Conservation (phyloP, 2,888 invertebrate genomes). For the Deilephila elpenor region DNA sequence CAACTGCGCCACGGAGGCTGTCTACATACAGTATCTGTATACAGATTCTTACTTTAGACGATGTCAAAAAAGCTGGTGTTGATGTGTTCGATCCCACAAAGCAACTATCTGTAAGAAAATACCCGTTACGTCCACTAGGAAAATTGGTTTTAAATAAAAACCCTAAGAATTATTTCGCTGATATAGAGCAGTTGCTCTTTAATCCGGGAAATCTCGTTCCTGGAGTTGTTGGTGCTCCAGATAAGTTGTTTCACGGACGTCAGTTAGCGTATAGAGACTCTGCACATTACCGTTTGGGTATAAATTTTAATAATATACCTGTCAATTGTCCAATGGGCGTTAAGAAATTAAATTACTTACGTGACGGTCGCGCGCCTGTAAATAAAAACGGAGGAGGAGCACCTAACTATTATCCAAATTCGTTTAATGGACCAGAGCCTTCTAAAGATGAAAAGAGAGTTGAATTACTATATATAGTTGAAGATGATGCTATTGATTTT, state of each 20-base stretch:
- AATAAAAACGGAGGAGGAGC: constrained; percentile 92
- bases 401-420: constrained; percentile 97
- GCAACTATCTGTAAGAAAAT: constrained; percentile 50
- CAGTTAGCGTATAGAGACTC: constrained; percentile 60
- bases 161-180: constrained; percentile 61
- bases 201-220: constrained; percentile 68
- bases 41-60: constrained; percentile 58
- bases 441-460: constrained; percentile 73
- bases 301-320: constrained; percentile 61
- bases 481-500: constrained; percentile 94
- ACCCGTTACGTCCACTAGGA: constrained; percentile 43
- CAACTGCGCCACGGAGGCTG: no score
- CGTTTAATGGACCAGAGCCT: constrained; percentile 92
- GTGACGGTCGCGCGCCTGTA: constrained; percentile 86
- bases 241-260: constrained; percentile 60
- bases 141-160: constrained; percentile 58
- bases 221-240: constrained; percentile 68
- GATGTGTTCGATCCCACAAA: constrained; percentile 67
- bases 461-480: constrained; percentile 66
- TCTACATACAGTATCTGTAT: no score
- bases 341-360: constrained; percentile 51
- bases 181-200: constrained; percentile 60
- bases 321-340: constrained; percentile 64
- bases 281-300: constrained; percentile 65
- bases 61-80: constrained; percentile 55